phyloP scores from a whole-genome alignment of 2,797 vertebrate species.

The Ctenopoma kingsleyae region DNA sequence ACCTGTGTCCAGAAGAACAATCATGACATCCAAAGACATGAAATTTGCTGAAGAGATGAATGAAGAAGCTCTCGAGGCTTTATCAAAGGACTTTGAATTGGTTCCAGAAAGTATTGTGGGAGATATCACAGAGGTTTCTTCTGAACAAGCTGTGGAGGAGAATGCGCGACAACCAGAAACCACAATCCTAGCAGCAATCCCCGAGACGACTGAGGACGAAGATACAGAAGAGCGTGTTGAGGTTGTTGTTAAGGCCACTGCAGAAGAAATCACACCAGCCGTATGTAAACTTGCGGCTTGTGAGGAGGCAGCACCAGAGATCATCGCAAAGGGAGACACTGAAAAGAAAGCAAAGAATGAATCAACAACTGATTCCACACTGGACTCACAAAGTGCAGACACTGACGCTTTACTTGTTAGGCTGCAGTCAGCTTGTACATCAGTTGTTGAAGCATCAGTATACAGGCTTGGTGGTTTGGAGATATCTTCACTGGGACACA shows the following conservation, averaged over 20 bases:
- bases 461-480: slow-evolving; percentile 25
- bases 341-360: slow-evolving; percentile 5
- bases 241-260: background rate
- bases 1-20: background rate
- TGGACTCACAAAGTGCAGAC: background rate
- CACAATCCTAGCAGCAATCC: background rate
- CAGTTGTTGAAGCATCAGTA: slow-evolving; percentile 42
- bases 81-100: slow-evolving; percentile 3
- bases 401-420: slow-evolving; percentile 24
- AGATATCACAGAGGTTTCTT: background rate
- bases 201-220: background rate
- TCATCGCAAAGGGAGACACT: background rate
- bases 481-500: slow-evolving; percentile 14
- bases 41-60: slow-evolving; percentile 4
- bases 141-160: background rate
- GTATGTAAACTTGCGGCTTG: background rate
- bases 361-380: background rate
- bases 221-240: background rate
- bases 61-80: slow-evolving; percentile 21
- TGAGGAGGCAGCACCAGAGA: slow-evolving; percentile 2
- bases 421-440: slow-evolving; percentile 47
- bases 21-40: background rate
- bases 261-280: slow-evolving; percentile 12
- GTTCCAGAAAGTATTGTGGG: slow-evolving; percentile 1
- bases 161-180: background rate